Percentiles rank a stretch among this genome's conserved stretches.
Evolutionary conservation across 2,113 vertebrate species (phyloP).

Genomic region (Strix uralensis): DNA sequence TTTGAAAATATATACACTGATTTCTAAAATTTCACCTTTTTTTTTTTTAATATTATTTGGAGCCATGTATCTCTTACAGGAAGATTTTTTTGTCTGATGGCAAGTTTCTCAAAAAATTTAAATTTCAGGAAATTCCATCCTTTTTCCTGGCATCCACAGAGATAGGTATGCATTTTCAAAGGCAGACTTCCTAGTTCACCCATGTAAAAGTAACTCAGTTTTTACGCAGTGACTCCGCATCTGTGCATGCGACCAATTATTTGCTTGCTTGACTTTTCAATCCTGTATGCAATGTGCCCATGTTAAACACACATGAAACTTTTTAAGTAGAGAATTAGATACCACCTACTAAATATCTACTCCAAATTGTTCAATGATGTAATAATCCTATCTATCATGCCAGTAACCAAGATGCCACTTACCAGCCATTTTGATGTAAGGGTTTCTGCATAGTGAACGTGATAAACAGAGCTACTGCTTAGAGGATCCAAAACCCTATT

Average conservation of each 20-base stretch:
- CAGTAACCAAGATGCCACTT: background rate
- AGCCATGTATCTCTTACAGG: background rate
- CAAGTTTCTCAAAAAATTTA: background rate
- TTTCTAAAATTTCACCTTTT: background rate
- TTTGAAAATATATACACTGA: background rate
- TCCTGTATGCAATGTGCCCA: rapidly evolving
- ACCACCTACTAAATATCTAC: background rate
- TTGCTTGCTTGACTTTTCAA: background rate
- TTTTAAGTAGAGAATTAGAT: background rate
- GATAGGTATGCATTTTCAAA: background rate
- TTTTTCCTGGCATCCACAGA: background rate
- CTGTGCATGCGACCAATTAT: background rate
- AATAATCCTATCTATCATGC: background rate
- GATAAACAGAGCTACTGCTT: background rate
- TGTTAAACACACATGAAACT: background rate
- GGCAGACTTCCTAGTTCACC: background rate
- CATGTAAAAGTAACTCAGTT: background rate
- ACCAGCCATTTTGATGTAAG: background rate
- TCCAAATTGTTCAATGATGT: background rate
- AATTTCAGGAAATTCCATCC: background rate
- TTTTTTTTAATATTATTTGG: background rate
- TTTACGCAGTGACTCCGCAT: background rate
- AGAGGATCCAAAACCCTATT: background rate
- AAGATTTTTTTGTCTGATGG: background rate
- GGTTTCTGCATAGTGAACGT: background rate